These are phyloP conservation scores for Molorchus minor DNA, from an alignment of 2,888 invertebrate genomes.

Conservation along the genomic window DNA sequence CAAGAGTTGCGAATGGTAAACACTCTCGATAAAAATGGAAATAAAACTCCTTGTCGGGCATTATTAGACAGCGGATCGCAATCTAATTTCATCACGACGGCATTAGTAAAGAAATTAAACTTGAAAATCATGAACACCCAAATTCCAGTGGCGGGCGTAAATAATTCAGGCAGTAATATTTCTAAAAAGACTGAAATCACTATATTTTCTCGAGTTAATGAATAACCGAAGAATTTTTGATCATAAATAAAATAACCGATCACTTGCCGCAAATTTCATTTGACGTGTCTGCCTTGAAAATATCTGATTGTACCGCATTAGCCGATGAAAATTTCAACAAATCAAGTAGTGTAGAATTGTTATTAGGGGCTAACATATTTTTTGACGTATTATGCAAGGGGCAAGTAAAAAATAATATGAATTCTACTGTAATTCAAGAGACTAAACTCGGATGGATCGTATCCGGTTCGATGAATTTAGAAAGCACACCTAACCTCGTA, in stretches of 20 bases:
- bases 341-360: not conserved
- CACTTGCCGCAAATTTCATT: not conserved
- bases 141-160: conserved; percentile 4
- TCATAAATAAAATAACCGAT: conserved; percentile 9
- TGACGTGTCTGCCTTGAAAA: not conserved
- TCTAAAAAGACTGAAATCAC: not conserved
- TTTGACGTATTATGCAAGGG: conserved; percentile 4
- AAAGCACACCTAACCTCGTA: not conserved
- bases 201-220: not conserved
- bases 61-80: not conserved
- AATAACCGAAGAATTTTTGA: conserved; percentile 5
- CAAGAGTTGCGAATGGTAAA: too few species aligned
- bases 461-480: not conserved
- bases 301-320: not conserved
- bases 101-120: conserved; percentile 6
- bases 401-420: not conserved
- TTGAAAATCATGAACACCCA: not conserved
- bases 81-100: not conserved
- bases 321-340: conserved; percentile 9
- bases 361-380: conserved; percentile 13
- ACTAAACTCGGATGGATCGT: conserved; percentile 15
- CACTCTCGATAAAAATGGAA: not conserved
- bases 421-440: conserved; percentile 1
- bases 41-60: not conserved
- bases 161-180: not conserved